These are phyloP conservation scores for Drosophila nr. medialis DNA, from an alignment of 2,888 invertebrate genomes.

Conservation along the genomic window DNA sequence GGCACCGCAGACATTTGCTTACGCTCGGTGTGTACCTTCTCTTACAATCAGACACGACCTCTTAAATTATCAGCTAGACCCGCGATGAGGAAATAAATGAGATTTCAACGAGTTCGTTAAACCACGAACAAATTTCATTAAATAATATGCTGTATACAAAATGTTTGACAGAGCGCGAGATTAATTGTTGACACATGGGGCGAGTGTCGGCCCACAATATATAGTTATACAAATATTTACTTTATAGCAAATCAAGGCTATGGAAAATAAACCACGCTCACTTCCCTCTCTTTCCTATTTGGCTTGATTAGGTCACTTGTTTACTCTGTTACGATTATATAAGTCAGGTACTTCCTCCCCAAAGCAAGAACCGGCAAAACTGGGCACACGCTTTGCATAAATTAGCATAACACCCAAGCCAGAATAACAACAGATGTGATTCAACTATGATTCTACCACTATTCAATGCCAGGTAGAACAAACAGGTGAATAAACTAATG, in stretches of 20 bases:
- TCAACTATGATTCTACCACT: slow-evolving; percentile 48
- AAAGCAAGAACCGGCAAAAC: slow-evolving; percentile 53
- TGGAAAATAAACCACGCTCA: slow-evolving; percentile 30
- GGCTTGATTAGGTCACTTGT: slow-evolving; percentile 58
- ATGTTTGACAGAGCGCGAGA: slow-evolving; percentile 24
- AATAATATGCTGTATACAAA: slow-evolving; percentile 24
- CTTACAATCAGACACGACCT: slow-evolving; percentile 29
- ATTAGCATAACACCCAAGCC: slow-evolving; percentile 65
- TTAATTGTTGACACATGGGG: slow-evolving; percentile 32
- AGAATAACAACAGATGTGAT: slow-evolving; percentile 56
- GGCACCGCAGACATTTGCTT: slow-evolving; percentile 13
- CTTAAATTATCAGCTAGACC: slow-evolving; percentile 32
- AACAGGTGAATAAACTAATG: slow-evolving; percentile 73
- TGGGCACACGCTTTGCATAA: slow-evolving; percentile 71
- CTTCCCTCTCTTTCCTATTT: neutral
- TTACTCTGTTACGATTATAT: slow-evolving; percentile 19
- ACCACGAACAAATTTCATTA: slow-evolving; percentile 39
- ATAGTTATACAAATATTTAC: slow-evolving; percentile 24
- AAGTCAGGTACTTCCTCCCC: slow-evolving; percentile 56
- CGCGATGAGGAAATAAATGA: slow-evolving; percentile 30
- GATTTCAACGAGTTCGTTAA: slow-evolving; percentile 62
- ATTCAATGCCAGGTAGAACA: slow-evolving; percentile 43
- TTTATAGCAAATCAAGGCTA: slow-evolving; percentile 38
- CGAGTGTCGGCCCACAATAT: slow-evolving; percentile 35
- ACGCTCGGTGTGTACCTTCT: slow-evolving; percentile 20